Percentiles rank a stretch among this genome's conserved stretches.
Evolutionary conservation across 2,113 vertebrate genomes (phyloP).

Genomic region (Tinamus guttatus): DNA sequence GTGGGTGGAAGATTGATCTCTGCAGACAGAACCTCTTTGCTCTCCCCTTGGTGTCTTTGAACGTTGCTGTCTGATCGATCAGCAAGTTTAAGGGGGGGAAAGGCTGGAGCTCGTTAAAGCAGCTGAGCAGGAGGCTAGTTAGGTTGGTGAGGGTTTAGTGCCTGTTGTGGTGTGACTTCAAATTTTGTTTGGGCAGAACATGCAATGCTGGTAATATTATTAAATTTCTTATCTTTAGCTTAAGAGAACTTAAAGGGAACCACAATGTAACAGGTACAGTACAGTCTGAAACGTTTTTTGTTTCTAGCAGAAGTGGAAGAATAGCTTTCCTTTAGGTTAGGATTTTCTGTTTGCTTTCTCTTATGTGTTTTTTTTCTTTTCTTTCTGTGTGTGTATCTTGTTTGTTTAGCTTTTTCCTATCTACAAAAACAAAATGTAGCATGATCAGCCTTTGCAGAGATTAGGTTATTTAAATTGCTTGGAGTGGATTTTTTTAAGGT

Average conservation of each 20-base stretch:
- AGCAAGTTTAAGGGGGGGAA: background rate
- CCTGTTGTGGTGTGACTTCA: background rate
- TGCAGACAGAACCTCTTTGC: background rate
- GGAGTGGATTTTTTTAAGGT: background rate
- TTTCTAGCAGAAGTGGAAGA: too few species aligned
- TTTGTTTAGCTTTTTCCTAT: too few species aligned
- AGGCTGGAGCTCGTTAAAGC: accelerated
- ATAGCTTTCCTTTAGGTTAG: background rate
- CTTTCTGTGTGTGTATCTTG: too few species aligned
- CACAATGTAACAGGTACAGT: accelerated
- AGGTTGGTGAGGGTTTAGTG: accelerated
- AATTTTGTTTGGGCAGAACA: background rate
- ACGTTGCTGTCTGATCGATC: background rate
- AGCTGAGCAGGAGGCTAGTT: accelerated
- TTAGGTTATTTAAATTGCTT: background rate
- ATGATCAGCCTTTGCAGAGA: background rate
- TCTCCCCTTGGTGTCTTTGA: background rate
- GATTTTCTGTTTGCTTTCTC: background rate
- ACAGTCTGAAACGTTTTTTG: background rate
- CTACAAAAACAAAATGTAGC: background rate
- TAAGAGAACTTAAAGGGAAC: accelerated
- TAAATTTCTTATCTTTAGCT: accelerated
- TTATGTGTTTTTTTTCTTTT: too few species aligned
- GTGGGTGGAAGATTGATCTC: background rate
- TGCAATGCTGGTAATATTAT: too few species aligned